Evolutionary conservation across 1,140 invertebrate species (phyloP).

Genomic region (Uloborus diversus): DNA sequence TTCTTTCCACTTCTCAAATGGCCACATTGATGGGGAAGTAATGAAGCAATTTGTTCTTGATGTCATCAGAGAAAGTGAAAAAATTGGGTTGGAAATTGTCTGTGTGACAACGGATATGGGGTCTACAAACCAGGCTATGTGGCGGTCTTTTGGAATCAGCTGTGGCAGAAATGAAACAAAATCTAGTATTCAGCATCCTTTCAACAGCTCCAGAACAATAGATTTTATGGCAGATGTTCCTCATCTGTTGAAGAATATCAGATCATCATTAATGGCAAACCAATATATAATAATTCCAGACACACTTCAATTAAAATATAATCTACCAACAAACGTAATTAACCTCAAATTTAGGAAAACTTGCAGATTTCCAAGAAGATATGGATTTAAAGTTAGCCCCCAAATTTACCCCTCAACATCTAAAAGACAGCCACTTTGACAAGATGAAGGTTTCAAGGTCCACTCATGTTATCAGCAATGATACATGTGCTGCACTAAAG

Average conservation of each 20-base stretch:
- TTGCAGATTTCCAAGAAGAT: neutral
- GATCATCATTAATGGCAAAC: neutral
- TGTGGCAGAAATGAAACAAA: neutral
- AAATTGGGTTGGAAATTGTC: no score
- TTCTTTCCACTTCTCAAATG: no score
- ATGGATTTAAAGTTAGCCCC: neutral
- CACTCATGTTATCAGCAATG: no score
- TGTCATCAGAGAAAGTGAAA: no score
- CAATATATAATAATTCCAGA: neutral
- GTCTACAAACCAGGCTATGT: no score
- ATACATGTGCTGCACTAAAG: neutral
- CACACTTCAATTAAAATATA: neutral
- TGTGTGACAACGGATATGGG: no score
- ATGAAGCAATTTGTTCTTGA: no score
- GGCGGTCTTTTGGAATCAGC: neutral
- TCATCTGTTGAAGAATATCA: neutral
- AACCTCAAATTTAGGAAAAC: neutral
- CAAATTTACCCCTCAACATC: no score
- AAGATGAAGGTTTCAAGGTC: no score
- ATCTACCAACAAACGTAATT: neutral
- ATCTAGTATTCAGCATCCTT: neutral
- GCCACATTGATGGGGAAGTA: no score
- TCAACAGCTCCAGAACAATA: neutral
- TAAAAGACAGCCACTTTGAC: no score
- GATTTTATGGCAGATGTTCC: slow-evolving; percentile 4